A percentile compares a stretch with the other conserved stretches of the same genome.
These are phyloP conservation scores for Anarrhichthys ocellatus DNA, from an alignment of 2,113 vertebrate genomes.

Conservation along the genomic window DNA sequence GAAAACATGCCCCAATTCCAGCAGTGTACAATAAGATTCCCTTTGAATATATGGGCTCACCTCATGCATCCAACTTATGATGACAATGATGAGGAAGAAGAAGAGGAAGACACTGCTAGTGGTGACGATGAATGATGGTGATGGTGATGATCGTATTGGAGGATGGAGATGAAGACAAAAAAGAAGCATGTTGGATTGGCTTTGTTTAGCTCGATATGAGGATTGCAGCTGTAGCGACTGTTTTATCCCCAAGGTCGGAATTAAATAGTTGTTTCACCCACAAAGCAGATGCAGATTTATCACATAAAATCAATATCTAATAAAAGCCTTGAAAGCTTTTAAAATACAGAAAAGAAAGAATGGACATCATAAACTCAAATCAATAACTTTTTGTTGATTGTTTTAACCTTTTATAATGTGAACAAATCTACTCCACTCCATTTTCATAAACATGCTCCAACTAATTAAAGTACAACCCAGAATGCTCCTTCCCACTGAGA, in stretches of 20 bases:
- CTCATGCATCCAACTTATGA: constrained; percentile 53
- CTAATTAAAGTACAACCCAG: constrained; percentile 33
- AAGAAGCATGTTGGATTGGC: constrained; percentile 38
- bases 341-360: background rate
- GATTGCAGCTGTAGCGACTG: constrained; percentile 1
- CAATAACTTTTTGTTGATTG: constrained; percentile 6
- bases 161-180: constrained; percentile 56
- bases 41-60: constrained; percentile 56
- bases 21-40: background rate
- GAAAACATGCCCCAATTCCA: background rate
- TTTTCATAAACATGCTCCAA: constrained; percentile 14
- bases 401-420: constrained; percentile 30
- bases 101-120: constrained; percentile 27
- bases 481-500: constrained; percentile 3
- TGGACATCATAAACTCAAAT: background rate
- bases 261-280: constrained; percentile 19
- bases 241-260: constrained; percentile 32
- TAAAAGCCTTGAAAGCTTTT: constrained; percentile 24
- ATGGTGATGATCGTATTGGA: constrained; percentile 36
- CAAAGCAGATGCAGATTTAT: constrained; percentile 43
- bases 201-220: constrained; percentile 34
- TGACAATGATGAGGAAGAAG: constrained; percentile 49
- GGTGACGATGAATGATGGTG: constrained; percentile 42
- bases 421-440: background rate
- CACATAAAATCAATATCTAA: constrained; percentile 34